Conservation (phyloP, 2,888 invertebrate genomes). For the Leucania comma region DNA sequence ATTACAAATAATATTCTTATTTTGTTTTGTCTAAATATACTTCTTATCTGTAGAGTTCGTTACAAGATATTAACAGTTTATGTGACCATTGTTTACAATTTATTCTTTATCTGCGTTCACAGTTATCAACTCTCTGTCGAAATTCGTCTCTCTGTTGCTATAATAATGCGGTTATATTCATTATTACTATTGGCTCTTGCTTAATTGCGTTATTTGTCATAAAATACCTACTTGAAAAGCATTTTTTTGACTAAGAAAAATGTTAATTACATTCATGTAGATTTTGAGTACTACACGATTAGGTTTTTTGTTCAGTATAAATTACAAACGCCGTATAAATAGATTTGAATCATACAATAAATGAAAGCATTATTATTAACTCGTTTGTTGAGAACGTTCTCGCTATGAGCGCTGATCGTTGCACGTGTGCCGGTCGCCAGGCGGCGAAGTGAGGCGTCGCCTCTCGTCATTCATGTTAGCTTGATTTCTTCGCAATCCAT, state of each 20-base stretch:
- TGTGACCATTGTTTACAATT: constrained; percentile 86
- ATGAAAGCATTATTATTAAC: constrained; percentile 78
- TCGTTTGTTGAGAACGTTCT: constrained; percentile 77
- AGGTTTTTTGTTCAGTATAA: constrained; percentile 58
- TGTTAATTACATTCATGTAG: constrained; percentile 33
- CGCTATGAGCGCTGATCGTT: constrained; percentile 71
- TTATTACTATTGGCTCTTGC: constrained; percentile 45
- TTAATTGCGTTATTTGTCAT: constrained; percentile 46
- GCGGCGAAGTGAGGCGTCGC: constrained; percentile 82
- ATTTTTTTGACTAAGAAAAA: constrained; percentile 27
- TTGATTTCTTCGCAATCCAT: constrained; percentile 77
- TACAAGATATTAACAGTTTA: constrained; percentile 76
- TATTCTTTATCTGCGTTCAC: constrained; percentile 83
- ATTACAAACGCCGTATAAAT: constrained; percentile 62
- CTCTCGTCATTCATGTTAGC: constrained; percentile 83
- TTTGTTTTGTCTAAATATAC: constrained; percentile 83
- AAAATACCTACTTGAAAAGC: constrained; percentile 19
- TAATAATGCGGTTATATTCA: constrained; percentile 72
- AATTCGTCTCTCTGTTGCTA: constrained; percentile 84
- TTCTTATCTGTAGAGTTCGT: constrained; percentile 81
- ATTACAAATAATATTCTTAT: constrained; percentile 68
- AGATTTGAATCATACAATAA: constrained; percentile 69
- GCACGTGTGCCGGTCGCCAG: constrained; percentile 84
- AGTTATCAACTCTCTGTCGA: constrained; percentile 85
- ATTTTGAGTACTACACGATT: constrained; percentile 43